Conservation (phyloP, 2,113 vertebrate species). For the Hypomesus transpacificus region DNA sequence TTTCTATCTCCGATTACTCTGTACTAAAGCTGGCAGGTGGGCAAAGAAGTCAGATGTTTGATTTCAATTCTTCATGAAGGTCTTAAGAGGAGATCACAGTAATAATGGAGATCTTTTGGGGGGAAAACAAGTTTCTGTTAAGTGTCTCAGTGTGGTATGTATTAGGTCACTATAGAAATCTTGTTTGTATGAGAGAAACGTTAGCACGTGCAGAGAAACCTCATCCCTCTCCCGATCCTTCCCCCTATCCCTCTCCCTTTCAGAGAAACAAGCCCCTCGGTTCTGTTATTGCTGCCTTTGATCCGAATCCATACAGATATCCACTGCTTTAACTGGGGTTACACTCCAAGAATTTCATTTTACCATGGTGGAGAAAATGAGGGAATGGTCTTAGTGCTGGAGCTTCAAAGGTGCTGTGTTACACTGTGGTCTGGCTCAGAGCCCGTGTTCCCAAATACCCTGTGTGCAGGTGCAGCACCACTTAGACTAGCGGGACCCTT, state of each 20-base stretch:
- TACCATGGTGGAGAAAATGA: constrained; percentile 8
- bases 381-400: constrained; percentile 2
- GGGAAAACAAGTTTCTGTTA: no score
- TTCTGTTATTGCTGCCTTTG: constrained; percentile 26
- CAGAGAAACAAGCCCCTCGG: constrained; percentile 8
- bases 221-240: constrained; percentile 4
- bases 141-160: no score
- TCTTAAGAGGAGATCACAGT: no score
- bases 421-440: not conserved
- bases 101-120: no score
- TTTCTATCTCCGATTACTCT: no score
- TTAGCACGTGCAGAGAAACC: constrained; percentile 18
- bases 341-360: constrained; percentile 18
- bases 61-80: no score
- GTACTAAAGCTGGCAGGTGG: no score
- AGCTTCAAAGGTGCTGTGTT: not conserved
- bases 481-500: not conserved
- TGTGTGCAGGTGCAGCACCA: not conserved
- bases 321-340: constrained; percentile 18
- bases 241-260: not conserved
- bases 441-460: not conserved
- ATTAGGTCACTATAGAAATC: no score
- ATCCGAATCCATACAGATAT: constrained; percentile 24
- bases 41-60: no score
- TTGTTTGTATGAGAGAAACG: no score